Conservation (phyloP, 1,140 invertebrate genomes). For the Drosophila bipectinata region DNA sequence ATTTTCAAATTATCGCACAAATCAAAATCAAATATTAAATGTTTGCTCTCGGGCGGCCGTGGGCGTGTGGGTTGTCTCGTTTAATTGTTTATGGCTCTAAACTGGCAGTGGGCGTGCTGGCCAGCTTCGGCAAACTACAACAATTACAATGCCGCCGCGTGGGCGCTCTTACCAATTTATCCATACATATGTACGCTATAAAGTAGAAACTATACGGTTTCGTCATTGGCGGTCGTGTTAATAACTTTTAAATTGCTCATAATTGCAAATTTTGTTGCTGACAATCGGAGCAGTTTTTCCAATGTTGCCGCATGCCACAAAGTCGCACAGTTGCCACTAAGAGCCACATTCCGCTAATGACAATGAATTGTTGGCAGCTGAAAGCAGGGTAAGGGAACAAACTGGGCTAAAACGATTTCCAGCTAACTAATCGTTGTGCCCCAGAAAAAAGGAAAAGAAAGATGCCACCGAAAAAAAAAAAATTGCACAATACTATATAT, state of each 20-base stretch:
- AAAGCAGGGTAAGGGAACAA: conserved; percentile 1
- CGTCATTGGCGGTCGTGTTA: conserved; percentile 58
- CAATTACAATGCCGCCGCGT: conserved; percentile 21
- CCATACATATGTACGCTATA: conserved; percentile 16
- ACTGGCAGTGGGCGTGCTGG: conserved; percentile 48
- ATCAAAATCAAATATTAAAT: conserved; percentile 34
- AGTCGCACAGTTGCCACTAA: conserved; percentile 18
- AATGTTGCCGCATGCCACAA: conserved; percentile 33
- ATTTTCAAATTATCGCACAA: conserved; percentile 69
- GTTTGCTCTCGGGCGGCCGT: conserved; percentile 38
- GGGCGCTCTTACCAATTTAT: conserved; percentile 23
- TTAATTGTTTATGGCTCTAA: conserved; percentile 70
- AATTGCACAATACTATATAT: conserved; percentile 11
- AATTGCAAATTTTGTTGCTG: conserved; percentile 63
- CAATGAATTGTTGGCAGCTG: conserved; percentile 21
- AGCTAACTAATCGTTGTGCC: conserved; percentile 54
- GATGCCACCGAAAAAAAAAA: conserved; percentile 1
- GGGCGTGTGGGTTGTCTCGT: conserved; percentile 43
- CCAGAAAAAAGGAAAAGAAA: conserved; percentile 43
- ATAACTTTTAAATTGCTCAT: conserved; percentile 76
- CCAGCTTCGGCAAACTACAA: conserved; percentile 13
- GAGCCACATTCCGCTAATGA: conserved; percentile 45
- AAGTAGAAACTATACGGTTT: conserved; percentile 27
- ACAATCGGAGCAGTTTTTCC: conserved; percentile 9
- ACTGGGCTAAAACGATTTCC: conserved; percentile 51